Percentiles rank a stretch among this genome's conserved stretches.
Conservation (phyloP, 1,140 invertebrate genomes). For the Euschistus heros region DNA sequence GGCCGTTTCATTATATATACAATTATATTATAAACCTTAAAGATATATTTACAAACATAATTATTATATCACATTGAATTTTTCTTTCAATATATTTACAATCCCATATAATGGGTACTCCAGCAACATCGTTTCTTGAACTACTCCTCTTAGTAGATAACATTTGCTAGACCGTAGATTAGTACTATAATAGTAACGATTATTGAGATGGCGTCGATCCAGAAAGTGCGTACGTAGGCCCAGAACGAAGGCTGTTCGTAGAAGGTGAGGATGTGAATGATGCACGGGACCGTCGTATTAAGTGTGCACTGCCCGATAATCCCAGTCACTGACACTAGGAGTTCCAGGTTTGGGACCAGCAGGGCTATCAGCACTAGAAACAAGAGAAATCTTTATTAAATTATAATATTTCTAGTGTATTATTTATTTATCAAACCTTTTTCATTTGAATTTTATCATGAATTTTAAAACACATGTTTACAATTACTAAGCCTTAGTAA, state of each 20-base stretch:
- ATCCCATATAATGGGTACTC: too few species aligned
- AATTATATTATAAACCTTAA: too few species aligned
- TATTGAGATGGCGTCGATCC: background rate
- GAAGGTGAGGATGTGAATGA: slow-evolving; percentile 10
- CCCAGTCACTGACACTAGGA: slow-evolving; percentile 8
- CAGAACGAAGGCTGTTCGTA: slow-evolving; percentile 30
- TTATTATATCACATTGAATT: too few species aligned
- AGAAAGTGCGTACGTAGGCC: background rate
- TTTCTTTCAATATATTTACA: too few species aligned
- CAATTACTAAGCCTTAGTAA: background rate
- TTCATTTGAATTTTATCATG: background rate
- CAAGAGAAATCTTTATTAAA: background rate
- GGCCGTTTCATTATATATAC: too few species aligned
- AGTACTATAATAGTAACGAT: too few species aligned
- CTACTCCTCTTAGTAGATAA: too few species aligned
- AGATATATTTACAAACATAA: too few species aligned
- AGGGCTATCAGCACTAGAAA: slow-evolving; percentile 1
- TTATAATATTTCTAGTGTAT: background rate
- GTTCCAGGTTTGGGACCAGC: slow-evolving; percentile 10
- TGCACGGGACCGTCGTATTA: background rate
- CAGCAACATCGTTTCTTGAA: too few species aligned
- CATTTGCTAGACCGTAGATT: too few species aligned
- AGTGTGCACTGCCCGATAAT: background rate
- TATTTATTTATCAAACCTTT: background rate
- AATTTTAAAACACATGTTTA: background rate